Evolutionary conservation across 2,888 invertebrate species (phyloP), one percentile per base, ranked within the genome.

Genomic region (Rhodophaea formosa): DNA sequence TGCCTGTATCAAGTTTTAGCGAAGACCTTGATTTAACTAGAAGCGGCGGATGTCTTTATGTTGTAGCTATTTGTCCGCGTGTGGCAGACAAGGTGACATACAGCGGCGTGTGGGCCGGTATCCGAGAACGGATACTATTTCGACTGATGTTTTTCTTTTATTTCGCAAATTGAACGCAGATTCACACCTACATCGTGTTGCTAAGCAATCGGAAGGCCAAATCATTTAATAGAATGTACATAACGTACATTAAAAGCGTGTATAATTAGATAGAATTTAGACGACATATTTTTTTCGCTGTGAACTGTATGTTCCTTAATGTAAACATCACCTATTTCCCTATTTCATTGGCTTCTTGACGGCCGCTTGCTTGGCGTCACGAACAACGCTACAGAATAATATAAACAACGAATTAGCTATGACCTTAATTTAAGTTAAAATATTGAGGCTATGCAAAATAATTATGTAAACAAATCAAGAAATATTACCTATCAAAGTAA

Each of bases 41-140:
- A 3, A 35, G 35, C 10, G 35, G 17, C 8, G 45, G 8, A 17
- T 45, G 17, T 17, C 0, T n/a, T 35, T 10, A 45, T 51, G 8
- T 49, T 49, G 47, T 49, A 7, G 35, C 35, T 16, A 51, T 35
- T 7, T 35, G 7, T 35, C 17, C 35, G 15, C 15, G 30, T 51
- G 35, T 51, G 10, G 8, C 35, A 14, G 15, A 35, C 51, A 51
- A 51, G 51, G 51, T 51, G 35, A 51, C 51, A 16, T 32, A 49
- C 12, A 35, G 35, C 14, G 39, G 12, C 32, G 51, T 14, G 39
- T 35, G 49, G 15, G 14, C 6, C 8, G 15, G 32, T 51, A 47
- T 30, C 29, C 47, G 30, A 30, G 29, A 30, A 47, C 29, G 30
- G 47, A 47, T 29, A 8, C 30, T 47, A 30, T 5, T 17, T 45